Base-by-base conservation (phyloP, 2,113 vertebrate species). In the Gymnarchus niloticus region DNA sequence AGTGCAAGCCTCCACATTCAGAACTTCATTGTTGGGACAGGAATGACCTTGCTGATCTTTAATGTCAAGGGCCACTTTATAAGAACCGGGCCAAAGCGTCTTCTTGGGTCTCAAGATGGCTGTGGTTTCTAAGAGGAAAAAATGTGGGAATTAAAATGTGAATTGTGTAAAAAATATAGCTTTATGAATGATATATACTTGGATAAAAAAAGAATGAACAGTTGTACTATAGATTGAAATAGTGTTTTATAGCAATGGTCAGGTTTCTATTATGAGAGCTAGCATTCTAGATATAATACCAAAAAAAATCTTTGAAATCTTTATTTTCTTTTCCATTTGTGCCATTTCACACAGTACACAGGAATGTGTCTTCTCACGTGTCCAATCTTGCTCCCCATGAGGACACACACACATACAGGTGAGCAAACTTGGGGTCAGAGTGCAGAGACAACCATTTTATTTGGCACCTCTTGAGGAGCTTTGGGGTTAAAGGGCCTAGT, bases 1-100 rank as follows among this genome's bases (percentile, higher is more conserved):
- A 2, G 92, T 93, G 84, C 95, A 95, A 12, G 91, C 92, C 0
- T 86, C 41, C 86, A 95, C 52, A 0, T 44, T 85, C 33, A 93
- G 10, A 85, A 91, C 91, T 86, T 95, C 92, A 23, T 88, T 88
- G 1, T 91, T 90, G 56, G 88, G 85, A 89, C 94, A 95, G 51
- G 82, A 10, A 0, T 25, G 0, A 0, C 89, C 91, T 86, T 95
- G 94, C 83, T 89, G 85, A 84, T 95, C 95, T 1, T 7, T 85
- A 37, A 95, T 88, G 54, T 84, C 0, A 54, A 95, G 3, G 28
- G 56, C 25, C 85, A 95, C 88, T 14, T 91, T 48, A 3, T 91
- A 90, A 1, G 14, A 0, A 12, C 92, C 93, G 1, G 92, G 92
- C 92, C 90, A 94, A 17, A 92, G 0, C 9, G 2, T 0, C 2